Percentiles rank a stretch among this genome's conserved stretches.
Evolutionary conservation across 2,888 invertebrate species (phyloP).

Genomic region (Andrena trimmerana): DNA sequence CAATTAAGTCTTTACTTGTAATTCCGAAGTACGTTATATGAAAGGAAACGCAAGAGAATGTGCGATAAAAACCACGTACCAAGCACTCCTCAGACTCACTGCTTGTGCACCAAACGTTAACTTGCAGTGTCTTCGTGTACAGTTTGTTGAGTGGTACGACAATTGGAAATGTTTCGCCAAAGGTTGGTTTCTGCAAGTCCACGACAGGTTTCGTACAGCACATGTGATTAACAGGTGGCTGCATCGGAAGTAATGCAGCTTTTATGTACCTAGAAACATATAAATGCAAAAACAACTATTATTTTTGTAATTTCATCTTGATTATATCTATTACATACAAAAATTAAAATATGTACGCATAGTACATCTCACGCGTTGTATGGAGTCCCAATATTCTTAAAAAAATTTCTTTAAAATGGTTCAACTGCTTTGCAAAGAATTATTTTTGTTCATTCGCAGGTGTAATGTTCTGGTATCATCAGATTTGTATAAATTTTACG

Average conservation of each 20-base stretch:
- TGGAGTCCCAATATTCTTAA: no score
- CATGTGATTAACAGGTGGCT: conserved; percentile 85
- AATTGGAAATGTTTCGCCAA: conserved; percentile 92
- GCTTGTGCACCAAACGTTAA: conserved; percentile 93
- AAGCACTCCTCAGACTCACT: conserved; percentile 93
- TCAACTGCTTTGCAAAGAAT: no score
- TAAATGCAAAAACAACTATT: conserved; percentile 6
- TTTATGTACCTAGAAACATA: conserved; percentile 89
- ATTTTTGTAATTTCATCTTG: conserved; percentile 5
- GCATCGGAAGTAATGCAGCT: conserved; percentile 90
- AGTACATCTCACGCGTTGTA: no score
- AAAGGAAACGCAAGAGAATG: not conserved
- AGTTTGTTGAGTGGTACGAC: conserved; percentile 91
- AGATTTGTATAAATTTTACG: no score
- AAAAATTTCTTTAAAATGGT: no score
- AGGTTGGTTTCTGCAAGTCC: conserved; percentile 91
- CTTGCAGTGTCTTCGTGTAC: conserved; percentile 95
- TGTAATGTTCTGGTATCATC: no score
- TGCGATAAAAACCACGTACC: conserved; percentile 87
- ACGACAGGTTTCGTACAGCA: conserved; percentile 90
- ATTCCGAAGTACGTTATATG: no score
- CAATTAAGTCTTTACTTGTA: not conserved
- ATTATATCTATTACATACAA: not conserved
- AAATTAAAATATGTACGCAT: no score
- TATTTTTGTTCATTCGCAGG: no score